Percentiles rank a stretch among this genome's conserved stretches.
Evolutionary conservation across 2,888 invertebrate species (phyloP).

Genomic region (Drosophila niveifrons): DNA sequence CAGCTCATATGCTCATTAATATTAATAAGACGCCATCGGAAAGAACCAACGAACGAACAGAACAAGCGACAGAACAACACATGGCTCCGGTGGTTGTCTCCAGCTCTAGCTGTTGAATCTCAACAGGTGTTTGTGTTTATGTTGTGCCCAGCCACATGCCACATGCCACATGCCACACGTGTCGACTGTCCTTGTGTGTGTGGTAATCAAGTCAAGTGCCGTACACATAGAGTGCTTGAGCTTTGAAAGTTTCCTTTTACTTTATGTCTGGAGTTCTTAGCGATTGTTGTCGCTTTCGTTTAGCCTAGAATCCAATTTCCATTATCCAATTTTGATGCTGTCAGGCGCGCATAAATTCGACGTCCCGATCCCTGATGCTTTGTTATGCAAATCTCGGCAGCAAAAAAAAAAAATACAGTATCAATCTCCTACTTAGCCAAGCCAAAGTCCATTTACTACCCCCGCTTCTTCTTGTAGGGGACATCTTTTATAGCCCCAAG

Average conservation of each 20-base stretch:
- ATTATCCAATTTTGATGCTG: conserved; percentile 77
- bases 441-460: conserved; percentile 54
- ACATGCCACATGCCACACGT: conserved; percentile 45
- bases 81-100: conserved; percentile 14
- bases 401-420: conserved; percentile 40
- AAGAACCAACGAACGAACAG: conserved; percentile 4
- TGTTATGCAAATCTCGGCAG: conserved; percentile 71
- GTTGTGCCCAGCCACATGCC: conserved; percentile 13
- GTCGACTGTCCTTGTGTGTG: conserved; percentile 43
- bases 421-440: conserved; percentile 55
- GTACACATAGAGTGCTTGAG: conserved; percentile 16
- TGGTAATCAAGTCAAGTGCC: conserved; percentile 73
- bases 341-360: conserved; percentile 67
- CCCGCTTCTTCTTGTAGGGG: not conserved
- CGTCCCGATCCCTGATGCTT: conserved; percentile 43
- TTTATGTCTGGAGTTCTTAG: conserved; percentile 22
- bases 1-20: conserved; percentile 71
- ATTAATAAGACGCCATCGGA: conserved; percentile 63
- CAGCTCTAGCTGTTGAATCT: conserved; percentile 38
- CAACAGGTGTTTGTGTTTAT: conserved; percentile 67
- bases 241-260: conserved; percentile 41
- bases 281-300: conserved; percentile 39
- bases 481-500: conserved; percentile 40
- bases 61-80: conserved; percentile 21
- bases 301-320: conserved; percentile 73